Conservation (phyloP, 2,797 vertebrate species). For the Peromyscus eremicus region DNA sequence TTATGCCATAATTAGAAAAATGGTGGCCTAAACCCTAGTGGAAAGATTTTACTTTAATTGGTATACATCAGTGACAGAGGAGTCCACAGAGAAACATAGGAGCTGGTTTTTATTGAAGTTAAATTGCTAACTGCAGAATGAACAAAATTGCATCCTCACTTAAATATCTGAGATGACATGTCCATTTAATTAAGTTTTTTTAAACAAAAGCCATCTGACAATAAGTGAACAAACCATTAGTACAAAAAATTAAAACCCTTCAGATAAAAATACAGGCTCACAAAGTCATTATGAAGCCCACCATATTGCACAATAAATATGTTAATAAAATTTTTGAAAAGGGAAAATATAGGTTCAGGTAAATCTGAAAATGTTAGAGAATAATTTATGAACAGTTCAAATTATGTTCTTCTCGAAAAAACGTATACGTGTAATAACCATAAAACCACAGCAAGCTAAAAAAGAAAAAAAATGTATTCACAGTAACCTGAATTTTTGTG, state of each 20-base stretch:
- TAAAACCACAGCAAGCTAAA: constrained; percentile 42
- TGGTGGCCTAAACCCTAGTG: constrained; percentile 76
- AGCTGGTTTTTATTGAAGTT: constrained; percentile 68
- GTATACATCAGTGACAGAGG: constrained; percentile 83
- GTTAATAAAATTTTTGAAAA: background rate
- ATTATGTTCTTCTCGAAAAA: background rate
- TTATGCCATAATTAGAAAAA: constrained; percentile 86
- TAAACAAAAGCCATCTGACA: background rate
- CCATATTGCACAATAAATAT: background rate
- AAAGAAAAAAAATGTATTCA: background rate
- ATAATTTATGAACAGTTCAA: constrained; percentile 33
- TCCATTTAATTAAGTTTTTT: constrained; percentile 44
- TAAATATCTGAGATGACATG: constrained; percentile 66
- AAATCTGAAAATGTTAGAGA: constrained; percentile 22
- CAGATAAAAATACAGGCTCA: background rate
- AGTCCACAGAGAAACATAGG: constrained; percentile 74
- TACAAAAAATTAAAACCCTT: constrained; percentile 1
- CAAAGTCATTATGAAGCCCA: background rate
- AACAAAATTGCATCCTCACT: constrained; percentile 63
- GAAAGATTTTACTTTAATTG: constrained; percentile 83
- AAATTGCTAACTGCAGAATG: constrained; percentile 75
- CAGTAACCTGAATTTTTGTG: background rate
- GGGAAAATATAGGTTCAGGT: background rate
- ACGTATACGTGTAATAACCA: background rate
- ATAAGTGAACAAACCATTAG: constrained; percentile 35